Evolutionary conservation across 2,888 invertebrate species (phyloP).

Genomic region (Cosmopolites sordidus): DNA sequence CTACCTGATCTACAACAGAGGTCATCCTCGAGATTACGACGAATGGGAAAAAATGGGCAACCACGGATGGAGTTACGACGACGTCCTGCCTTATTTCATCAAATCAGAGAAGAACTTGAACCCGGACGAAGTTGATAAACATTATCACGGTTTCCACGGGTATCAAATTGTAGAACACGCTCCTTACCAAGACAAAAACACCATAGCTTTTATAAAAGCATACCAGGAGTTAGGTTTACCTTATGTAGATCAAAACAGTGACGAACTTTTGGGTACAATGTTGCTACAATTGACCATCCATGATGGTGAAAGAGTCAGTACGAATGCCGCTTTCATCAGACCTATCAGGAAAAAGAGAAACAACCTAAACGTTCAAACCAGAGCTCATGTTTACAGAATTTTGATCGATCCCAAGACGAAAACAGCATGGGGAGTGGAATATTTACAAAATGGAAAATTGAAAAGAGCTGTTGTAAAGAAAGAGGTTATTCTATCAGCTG

Average conservation of each 20-base stretch:
- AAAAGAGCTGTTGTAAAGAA: constrained; percentile 52
- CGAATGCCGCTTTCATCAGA: constrained; percentile 63
- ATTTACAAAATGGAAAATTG: constrained; percentile 49
- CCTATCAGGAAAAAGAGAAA: constrained; percentile 55
- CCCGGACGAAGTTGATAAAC: constrained; percentile 51
- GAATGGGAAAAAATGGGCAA: constrained; percentile 61
- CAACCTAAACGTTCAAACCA: constrained; percentile 53
- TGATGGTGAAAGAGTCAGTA: constrained; percentile 58
- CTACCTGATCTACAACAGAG: constrained; percentile 63
- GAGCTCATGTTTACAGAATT: constrained; percentile 55
- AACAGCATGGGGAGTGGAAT: constrained; percentile 54
- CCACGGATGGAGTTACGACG: constrained; percentile 59
- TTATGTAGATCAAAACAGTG: constrained; percentile 57
- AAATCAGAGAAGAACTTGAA: constrained; percentile 63
- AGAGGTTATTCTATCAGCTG: constrained; percentile 61
- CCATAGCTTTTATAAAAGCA: constrained; percentile 55
- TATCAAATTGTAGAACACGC: constrained; percentile 62
- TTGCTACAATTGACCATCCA: constrained; percentile 59
- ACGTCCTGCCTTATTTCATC: constrained; percentile 67
- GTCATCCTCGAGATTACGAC: constrained; percentile 59
- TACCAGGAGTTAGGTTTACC: constrained; percentile 61
- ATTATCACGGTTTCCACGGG: constrained; percentile 59
- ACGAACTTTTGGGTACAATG: constrained; percentile 58
- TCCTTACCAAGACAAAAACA: constrained; percentile 58
- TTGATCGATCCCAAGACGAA: constrained; percentile 55